phyloP scores from a whole-genome alignment of 2,113 vertebrate genomes.

The Gavia stellata region DNA sequence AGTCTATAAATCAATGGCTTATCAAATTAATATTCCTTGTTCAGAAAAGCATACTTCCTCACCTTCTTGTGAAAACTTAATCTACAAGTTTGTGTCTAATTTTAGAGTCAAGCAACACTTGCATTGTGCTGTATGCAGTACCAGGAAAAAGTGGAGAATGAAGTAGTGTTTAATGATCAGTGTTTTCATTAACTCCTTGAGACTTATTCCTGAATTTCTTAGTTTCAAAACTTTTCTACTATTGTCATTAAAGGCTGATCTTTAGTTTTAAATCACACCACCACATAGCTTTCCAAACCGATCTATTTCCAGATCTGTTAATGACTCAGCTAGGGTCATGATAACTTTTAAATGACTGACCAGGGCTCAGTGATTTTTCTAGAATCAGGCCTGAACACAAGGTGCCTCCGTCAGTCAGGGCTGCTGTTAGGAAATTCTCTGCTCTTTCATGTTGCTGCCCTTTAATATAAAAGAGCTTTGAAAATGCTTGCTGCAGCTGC shows the following conservation, averaged over 20 bases:
- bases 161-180: neutral
- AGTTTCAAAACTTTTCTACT: neutral
- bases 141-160: neutral
- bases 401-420: neutral
- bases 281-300: neutral
- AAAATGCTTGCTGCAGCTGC: neutral
- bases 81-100: neutral
- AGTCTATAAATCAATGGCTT: neutral
- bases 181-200: neutral
- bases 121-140: neutral
- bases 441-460: neutral
- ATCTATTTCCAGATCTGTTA: neutral
- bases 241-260: neutral
- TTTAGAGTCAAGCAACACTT: neutral
- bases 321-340: neutral
- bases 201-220: neutral
- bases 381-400: neutral
- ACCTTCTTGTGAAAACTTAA: neutral
- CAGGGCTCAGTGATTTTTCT: neutral
- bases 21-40: neutral
- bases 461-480: neutral
- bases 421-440: neutral
- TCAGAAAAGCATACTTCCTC: neutral
- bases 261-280: neutral
- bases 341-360: neutral